Percentiles rank a stretch among this genome's conserved stretches.
Conservation (phyloP, 2,888 invertebrate genomes). For the Anticlea derivata region DNA sequence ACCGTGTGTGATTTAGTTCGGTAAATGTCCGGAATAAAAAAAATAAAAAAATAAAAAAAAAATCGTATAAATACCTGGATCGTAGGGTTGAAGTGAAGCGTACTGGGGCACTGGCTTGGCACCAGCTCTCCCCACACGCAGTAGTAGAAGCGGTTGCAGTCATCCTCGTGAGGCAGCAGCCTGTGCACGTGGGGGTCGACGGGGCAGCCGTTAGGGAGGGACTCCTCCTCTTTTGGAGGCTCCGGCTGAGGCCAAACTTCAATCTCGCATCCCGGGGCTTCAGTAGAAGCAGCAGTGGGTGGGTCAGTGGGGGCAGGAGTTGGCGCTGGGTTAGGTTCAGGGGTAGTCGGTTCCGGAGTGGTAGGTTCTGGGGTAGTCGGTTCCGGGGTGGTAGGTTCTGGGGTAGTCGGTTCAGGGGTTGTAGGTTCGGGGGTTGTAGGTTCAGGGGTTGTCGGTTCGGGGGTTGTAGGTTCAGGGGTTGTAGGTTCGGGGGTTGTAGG, state of each 20-base stretch:
- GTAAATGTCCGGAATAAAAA: too few species aligned
- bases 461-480: slow-evolving; percentile 22
- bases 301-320: slow-evolving; percentile 28
- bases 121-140: slow-evolving; percentile 64
- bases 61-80: slow-evolving; percentile 62
- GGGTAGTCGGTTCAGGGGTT: slow-evolving; percentile 16
- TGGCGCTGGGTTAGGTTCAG: slow-evolving; percentile 1
- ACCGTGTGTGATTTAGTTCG: too few species aligned
- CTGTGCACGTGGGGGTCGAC: slow-evolving; percentile 58
- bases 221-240: slow-evolving; percentile 35
- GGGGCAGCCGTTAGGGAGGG: slow-evolving; percentile 66
- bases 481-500: slow-evolving; percentile 15
- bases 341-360: slow-evolving; percentile 8
- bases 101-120: slow-evolving; percentile 45
- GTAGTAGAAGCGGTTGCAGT: slow-evolving; percentile 66
- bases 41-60: too few species aligned
- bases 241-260: slow-evolving; percentile 23
- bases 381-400: slow-evolving; percentile 5
- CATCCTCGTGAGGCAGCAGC: slow-evolving; percentile 58
- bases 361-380: slow-evolving; percentile 6
- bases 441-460: slow-evolving; percentile 31
- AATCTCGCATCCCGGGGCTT: slow-evolving; percentile 23
- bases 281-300: slow-evolving; percentile 26
- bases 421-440: slow-evolving; percentile 1
- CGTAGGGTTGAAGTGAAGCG: slow-evolving; percentile 57